Evolutionary conservation across 2,797 vertebrate genomes (phyloP).

Genomic region (Antrozous pallidus): DNA sequence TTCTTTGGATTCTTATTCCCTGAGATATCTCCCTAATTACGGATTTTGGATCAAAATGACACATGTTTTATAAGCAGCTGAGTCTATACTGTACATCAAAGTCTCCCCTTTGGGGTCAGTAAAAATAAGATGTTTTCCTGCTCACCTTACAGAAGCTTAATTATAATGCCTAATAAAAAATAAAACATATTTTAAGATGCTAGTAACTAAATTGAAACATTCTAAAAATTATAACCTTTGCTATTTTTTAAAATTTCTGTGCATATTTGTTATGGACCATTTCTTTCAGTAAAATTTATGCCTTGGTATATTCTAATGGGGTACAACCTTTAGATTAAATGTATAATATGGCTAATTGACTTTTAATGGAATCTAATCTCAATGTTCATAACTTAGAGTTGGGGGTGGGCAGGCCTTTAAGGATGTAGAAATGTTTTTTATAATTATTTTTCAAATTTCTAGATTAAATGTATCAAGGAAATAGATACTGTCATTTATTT

Average conservation of each 20-base stretch:
- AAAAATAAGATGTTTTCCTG: neutral
- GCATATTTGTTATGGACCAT: neutral
- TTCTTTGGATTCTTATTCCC: neutral
- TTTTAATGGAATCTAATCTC: constrained; percentile 49
- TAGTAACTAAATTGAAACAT: constrained; percentile 3
- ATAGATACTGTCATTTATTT: neutral
- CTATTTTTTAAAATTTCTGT: neutral
- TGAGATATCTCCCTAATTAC: neutral
- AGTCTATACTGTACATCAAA: neutral
- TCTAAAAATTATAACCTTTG: neutral
- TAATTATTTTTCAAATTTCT: neutral
- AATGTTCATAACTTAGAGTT: neutral
- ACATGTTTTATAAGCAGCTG: neutral
- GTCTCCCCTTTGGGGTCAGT: neutral
- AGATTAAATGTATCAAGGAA: neutral
- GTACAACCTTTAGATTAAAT: constrained; percentile 46
- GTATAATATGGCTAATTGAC: constrained; percentile 31
- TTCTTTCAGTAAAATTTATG: constrained; percentile 41
- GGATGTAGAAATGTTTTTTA: constrained; percentile 10
- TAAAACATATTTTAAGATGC: neutral
- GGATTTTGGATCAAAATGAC: constrained; percentile 9
- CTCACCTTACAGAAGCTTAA: constrained; percentile 1
- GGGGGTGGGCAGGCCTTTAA: neutral
- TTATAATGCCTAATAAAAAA: neutral
- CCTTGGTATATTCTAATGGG: constrained; percentile 12